Base-by-base conservation (phyloP, 2,888 invertebrate genomes). In the Thecophora atra region DNA sequence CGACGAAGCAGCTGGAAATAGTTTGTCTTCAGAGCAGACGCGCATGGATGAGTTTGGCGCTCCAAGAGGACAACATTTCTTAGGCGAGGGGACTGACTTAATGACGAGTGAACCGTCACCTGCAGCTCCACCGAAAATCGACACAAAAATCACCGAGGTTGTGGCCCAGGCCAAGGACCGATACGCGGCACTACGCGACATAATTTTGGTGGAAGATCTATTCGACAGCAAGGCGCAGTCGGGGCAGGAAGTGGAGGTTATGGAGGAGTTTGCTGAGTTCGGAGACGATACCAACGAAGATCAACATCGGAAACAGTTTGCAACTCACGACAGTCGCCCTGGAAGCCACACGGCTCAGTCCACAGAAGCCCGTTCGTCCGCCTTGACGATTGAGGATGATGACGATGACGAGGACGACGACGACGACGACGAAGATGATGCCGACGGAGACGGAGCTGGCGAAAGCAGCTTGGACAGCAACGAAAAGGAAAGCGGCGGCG, bases 171-270 rank as follows among this genome's bases (percentile, higher is more conserved):
- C 88, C n/a, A 89, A 88, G 76, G 94, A 94, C 85, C 91, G 91
- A 79, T 95, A 95, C 82, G 95, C 95, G 0, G 95, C 95, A 0
- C 85, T 95, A 66, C 88, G 95, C 0, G 94, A 94, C 81, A 91
- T 92, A 15, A 93, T 93, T 51, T 87, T 90, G 71, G 91, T 90
- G 0, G 91, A 91, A 80, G 87, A 87, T 79, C 81, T 87, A 0
- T 87, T 87, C 30, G 90, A 90, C 11, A 90, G 90, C 76, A 80
- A 83, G 6, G 72, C 75, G 26, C 54, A 73, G 0, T 67, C 72
- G 1, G 62, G 13, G 47, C 67, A 47, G 13, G 24, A 15, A 69
- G 67, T 5, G 11, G 60, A n/a, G 52, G 77, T 84, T 5, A 77
- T 83, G 76, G 83, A 83, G 70, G 83, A 83, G 68, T 80, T 85